Conservation (phyloP, 2,797 vertebrate genomes). For the Vultur gryphus region DNA sequence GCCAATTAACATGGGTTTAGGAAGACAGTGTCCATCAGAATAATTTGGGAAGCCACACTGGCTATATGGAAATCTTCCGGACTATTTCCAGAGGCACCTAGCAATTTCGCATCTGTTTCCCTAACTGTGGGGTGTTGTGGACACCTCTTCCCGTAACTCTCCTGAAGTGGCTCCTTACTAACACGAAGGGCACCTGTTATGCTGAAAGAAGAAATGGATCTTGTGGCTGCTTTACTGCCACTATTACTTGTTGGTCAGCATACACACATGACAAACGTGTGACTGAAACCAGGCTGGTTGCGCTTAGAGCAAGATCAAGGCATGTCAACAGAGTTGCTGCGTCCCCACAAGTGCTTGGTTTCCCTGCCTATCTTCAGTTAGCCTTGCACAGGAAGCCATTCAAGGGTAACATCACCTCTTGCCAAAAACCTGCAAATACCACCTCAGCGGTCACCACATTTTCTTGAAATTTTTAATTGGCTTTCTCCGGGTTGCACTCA, state of each 20-base stretch:
- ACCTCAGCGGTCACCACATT: background rate
- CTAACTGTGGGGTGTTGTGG: background rate
- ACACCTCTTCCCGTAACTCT: background rate
- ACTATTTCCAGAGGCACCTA: background rate
- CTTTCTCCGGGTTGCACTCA: background rate
- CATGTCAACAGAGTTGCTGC: background rate
- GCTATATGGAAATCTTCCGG: background rate
- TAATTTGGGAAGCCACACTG: background rate
- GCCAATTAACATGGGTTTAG: background rate
- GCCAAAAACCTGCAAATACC: background rate
- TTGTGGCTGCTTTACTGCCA: background rate
- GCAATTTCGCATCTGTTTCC: background rate
- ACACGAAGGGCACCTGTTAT: background rate
- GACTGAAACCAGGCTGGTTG: background rate
- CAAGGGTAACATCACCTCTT: background rate
- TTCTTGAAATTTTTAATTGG: background rate
- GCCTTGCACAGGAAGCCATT: background rate
- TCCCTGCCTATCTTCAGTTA: background rate
- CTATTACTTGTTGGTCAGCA: background rate
- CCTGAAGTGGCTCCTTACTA: background rate
- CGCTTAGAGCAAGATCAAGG: background rate
- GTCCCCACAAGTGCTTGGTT: background rate
- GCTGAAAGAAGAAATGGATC: background rate
- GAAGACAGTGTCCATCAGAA: background rate
- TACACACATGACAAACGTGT: background rate